Evolutionary conservation across 2,113 vertebrate genomes (phyloP).

Genomic region (Rhagologus leucostigma): DNA sequence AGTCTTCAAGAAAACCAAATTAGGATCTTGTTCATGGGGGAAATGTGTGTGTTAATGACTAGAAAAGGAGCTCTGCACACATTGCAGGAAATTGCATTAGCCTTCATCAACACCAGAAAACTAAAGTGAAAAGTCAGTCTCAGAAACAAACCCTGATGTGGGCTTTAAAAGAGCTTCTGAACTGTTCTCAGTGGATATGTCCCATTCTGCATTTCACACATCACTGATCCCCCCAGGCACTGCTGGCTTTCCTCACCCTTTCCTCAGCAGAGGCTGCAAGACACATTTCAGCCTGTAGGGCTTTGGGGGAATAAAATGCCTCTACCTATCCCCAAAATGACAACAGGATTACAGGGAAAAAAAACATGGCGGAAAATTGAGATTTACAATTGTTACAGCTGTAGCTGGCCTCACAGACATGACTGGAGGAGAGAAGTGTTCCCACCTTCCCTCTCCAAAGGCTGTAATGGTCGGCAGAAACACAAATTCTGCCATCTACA

Average conservation of each 20-base stretch:
- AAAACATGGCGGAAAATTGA: not conserved
- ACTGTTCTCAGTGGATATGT: not conserved
- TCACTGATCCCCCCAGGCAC: not conserved
- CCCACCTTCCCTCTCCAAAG: not conserved
- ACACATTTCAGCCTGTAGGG: not conserved
- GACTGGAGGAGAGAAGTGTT: not conserved
- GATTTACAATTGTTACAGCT: not conserved
- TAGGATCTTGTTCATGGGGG: not conserved
- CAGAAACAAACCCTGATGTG: not conserved
- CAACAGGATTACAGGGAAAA: not conserved
- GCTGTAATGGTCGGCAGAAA: accelerated
- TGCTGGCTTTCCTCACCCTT: not conserved
- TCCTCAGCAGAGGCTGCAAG: not conserved
- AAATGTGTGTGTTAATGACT: not conserved
- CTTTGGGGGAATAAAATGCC: not conserved
- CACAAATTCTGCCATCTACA: not conserved
- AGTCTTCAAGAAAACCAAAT: not conserved
- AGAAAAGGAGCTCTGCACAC: not conserved
- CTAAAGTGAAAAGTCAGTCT: not conserved
- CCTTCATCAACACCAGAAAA: not conserved
- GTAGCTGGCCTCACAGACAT: not conserved
- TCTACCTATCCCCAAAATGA: not conserved
- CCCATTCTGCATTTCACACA: not conserved
- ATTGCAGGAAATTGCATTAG: not conserved
- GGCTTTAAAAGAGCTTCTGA: not conserved